Base-by-base conservation (phyloP, 2,888 invertebrate genomes). In the Diaphora mendica region DNA sequence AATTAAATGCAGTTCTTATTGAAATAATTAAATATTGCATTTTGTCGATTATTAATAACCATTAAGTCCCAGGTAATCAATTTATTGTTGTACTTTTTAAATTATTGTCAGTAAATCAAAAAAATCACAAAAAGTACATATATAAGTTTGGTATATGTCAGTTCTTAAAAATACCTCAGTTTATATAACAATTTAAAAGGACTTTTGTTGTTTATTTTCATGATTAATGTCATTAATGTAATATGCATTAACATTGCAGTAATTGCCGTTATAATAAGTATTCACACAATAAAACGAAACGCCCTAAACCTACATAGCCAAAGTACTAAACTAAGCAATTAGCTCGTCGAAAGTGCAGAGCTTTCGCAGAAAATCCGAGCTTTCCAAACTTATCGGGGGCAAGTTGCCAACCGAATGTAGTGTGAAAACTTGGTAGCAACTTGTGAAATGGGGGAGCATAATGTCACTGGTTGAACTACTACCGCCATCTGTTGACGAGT, bases 401-500 rank as follows among this genome's bases (percentile, higher is more conserved):
- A 88, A 83, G 83, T 85, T 90, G 90, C 90, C 90, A 90, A 86
- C 84, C 87, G 81, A 88, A 89, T 86, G 86, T 87, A 85, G 85
- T 85, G 82, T 85, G 86, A 83, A 87, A 89, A 89, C 86, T 88
- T 87, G 77, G 83, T 87, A 88, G 84, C 83, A 85, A 86, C 85
- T 86, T 85, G 86, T 81, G 77, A 86, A 86, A 82, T 75, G 77
- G 78, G 74, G 81, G 71, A 73, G 75, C 76, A 80, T 78, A 67
- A 73, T 64, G 68, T 62, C 51, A 68, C 65, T 59, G 39, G 73
- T 72, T 20, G 20, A 33, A 87, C 88, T 70, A 64, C 79, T 88
- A 85, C 67, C 86, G 93, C 92, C 95, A 94, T 93, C 95, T 94
- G 74, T 82, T 78, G 87, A 64, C 74, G 91, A 94, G 91, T 95